Evolutionary conservation across 2,113 vertebrate species (phyloP).

Genomic region (Chauna torquata): DNA sequence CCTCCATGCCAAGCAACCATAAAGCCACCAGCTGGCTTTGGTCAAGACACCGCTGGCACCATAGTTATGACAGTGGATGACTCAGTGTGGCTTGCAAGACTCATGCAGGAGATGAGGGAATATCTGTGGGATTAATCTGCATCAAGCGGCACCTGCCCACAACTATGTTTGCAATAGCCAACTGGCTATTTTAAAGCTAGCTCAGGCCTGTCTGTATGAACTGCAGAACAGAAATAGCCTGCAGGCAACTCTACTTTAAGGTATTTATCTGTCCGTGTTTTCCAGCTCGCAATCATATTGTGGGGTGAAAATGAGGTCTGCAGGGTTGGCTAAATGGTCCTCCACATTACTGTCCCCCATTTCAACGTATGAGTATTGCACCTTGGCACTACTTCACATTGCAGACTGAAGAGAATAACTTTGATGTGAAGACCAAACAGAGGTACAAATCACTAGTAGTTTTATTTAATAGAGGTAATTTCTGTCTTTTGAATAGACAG

Average conservation of each 20-base stretch:
- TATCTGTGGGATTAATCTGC: neutral
- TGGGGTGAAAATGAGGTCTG: neutral
- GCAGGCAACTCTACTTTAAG: neutral
- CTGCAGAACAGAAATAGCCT: neutral
- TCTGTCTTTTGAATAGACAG: neutral
- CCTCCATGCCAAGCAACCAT: fast-evolving
- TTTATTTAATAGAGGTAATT: neutral
- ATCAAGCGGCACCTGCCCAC: fast-evolving
- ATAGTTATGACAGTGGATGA: neutral
- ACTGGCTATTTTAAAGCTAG: neutral
- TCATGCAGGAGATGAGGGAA: neutral
- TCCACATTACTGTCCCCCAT: neutral
- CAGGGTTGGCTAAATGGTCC: neutral
- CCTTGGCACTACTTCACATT: neutral
- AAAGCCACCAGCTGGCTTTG: neutral
- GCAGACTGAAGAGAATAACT: neutral
- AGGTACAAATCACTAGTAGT: neutral
- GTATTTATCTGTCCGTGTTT: neutral
- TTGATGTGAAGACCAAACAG: neutral
- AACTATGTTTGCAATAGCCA: neutral
- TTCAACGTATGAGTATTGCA: neutral
- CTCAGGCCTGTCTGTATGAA: neutral
- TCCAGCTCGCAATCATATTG: neutral
- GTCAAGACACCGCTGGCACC: neutral
- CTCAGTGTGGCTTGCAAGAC: fast-evolving